Evolutionary conservation across 53 echinoderm and acorn worm genomes (phyloP).

Genomic region (Pentamera pediparva): DNA sequence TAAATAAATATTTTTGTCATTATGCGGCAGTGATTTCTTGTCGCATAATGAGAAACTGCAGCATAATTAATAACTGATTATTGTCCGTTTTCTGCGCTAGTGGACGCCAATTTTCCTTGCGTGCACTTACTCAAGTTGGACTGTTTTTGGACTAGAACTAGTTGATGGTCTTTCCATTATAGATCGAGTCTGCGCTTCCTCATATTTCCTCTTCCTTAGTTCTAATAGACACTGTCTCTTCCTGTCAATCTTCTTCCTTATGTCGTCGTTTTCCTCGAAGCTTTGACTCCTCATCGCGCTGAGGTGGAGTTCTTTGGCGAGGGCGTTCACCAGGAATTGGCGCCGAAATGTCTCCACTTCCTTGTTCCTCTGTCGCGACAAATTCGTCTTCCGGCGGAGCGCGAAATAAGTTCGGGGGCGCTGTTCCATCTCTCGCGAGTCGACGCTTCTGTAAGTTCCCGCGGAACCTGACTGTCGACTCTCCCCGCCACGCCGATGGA

Average conservation of each 20-base stretch:
- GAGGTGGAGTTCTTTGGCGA: slow-evolving; percentile 65
- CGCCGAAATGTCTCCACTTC: slow-evolving; percentile 64
- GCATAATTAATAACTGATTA: too few relatives aligned
- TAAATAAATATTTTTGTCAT: too few relatives aligned
- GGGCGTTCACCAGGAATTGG: slow-evolving; percentile 71
- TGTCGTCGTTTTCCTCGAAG: slow-evolving; percentile 77
- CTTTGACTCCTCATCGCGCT: slow-evolving; percentile 66
- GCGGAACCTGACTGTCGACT: background rate
- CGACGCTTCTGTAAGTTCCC: background rate
- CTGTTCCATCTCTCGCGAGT: background rate
- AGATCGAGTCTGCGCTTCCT: too few relatives aligned
- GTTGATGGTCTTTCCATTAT: too few relatives aligned
- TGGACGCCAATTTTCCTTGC: too few relatives aligned
- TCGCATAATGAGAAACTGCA: too few relatives aligned
- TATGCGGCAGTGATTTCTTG: too few relatives aligned
- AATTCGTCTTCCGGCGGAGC: slow-evolving; percentile 4
- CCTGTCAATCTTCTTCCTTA: slow-evolving; percentile 84
- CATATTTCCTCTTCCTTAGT: slow-evolving; percentile 11
- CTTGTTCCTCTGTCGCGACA: background rate
- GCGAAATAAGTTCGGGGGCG: slow-evolving; percentile 8
- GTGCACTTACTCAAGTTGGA: too few relatives aligned
- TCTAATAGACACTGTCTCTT: slow-evolving; percentile 64
- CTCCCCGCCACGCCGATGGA: too few relatives aligned
- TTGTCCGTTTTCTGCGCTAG: too few relatives aligned
- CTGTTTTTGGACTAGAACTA: too few relatives aligned